Percentiles rank a stretch among this genome's conserved stretches.
phyloP scores from a whole-genome alignment of 2,797 vertebrate genomes.

The Falco columbarius region DNA sequence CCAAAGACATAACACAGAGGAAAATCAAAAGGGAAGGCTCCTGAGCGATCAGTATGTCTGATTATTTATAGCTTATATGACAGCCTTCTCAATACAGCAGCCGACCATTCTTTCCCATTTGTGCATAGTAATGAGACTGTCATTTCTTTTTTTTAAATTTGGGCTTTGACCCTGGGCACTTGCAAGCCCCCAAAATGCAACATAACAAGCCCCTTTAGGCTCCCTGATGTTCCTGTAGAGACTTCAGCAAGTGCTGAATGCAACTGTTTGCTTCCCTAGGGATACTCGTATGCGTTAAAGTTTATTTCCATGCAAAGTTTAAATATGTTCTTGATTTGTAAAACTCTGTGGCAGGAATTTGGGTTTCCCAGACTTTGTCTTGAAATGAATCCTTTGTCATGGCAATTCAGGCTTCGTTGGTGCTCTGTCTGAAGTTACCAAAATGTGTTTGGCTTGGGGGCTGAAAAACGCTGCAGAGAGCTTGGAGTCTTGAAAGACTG shows the following conservation, averaged over 20 bases:
- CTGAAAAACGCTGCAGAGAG: neutral
- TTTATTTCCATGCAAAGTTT: neutral
- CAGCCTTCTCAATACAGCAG: neutral
- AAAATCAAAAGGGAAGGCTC: conserved; percentile 16
- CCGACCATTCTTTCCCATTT: neutral
- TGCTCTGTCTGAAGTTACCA: neutral
- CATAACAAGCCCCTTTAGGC: neutral
- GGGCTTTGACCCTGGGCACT: neutral
- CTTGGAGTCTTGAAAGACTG: neutral
- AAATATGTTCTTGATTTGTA: neutral
- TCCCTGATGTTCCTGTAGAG: neutral
- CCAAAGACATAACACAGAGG: neutral
- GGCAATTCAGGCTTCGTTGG: neutral
- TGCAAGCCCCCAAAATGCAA: neutral
- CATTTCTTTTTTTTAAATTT: neutral
- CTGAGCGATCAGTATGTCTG: neutral
- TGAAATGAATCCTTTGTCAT: neutral
- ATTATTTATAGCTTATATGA: neutral
- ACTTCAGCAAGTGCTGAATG: neutral
- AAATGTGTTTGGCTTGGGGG: neutral
- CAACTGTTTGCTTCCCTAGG: neutral
- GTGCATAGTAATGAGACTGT: neutral
- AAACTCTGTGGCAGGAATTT: neutral
- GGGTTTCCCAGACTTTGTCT: neutral
- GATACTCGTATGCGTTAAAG: neutral